phyloP scores from a whole-genome alignment of 1,140 invertebrate genomes.

The Bombyx mori region ASM3026992v2 NC_085110.1:10164501-10165000 shows the following conservation, averaged over 20 bases:
- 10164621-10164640: slow-evolving; percentile 20
- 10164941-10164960: too few species aligned
- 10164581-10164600: too few species aligned
- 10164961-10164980: too few species aligned
- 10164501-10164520: too few species aligned
- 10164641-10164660: slow-evolving; percentile 47
- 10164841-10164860: slow-evolving; percentile 69
- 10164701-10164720: slow-evolving; percentile 69
- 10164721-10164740: slow-evolving; percentile 68
- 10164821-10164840: slow-evolving; percentile 70
- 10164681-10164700: slow-evolving; percentile 69
- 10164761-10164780: slow-evolving; percentile 59
- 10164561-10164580: too few species aligned
- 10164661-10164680: slow-evolving; percentile 60
- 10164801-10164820: slow-evolving; percentile 71
- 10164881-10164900: slow-evolving; percentile 43
- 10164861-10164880: slow-evolving; percentile 53
- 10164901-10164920: slow-evolving; percentile 20
- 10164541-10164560: too few species aligned
- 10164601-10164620: slow-evolving; percentile 7
- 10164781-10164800: slow-evolving; percentile 69
- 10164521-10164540: too few species aligned
- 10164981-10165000: too few species aligned
- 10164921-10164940: slow-evolving; percentile 16
- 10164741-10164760: slow-evolving; percentile 71